Percentiles rank a stretch among this genome's conserved stretches.
phyloP scores from a whole-genome alignment of 2,888 invertebrate genomes.

The Pyralis farinalis region DNA sequence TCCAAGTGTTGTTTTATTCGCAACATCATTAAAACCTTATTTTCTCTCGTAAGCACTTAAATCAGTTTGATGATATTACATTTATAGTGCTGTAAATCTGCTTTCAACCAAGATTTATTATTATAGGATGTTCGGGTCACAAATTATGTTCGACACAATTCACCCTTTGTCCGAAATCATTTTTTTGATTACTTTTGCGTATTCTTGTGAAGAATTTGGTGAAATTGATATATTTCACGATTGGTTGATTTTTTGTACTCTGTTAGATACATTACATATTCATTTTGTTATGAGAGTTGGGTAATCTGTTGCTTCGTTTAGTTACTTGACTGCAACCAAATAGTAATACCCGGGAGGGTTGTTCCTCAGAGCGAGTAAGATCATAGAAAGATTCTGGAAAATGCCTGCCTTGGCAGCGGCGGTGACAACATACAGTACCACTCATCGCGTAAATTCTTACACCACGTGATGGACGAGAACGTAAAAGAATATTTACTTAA shows the following conservation, averaged over 20 bases:
- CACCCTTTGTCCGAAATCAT: conserved; percentile 39
- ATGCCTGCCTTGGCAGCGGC: too few relatives aligned
- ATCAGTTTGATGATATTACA: conserved; percentile 60
- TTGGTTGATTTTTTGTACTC: not conserved
- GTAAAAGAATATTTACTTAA: too few relatives aligned
- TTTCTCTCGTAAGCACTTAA: conserved; percentile 25
- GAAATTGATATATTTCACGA: not conserved
- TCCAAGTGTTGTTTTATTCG: conserved; percentile 25
- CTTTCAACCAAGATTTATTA: conserved; percentile 61
- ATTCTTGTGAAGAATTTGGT: conserved; percentile 8
- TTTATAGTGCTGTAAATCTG: conserved; percentile 69
- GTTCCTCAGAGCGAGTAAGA: too few relatives aligned
- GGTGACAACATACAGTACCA: too few relatives aligned
- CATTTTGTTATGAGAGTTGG: too few relatives aligned
- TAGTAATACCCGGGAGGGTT: too few relatives aligned
- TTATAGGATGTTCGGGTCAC: conserved; percentile 50
- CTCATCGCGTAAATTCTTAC: too few relatives aligned
- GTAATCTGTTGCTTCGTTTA: too few relatives aligned
- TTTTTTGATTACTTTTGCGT: conserved; percentile 35
- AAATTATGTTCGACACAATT: conserved; percentile 49
- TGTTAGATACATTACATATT: too few relatives aligned
- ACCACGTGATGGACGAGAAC: too few relatives aligned
- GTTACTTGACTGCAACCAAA: too few relatives aligned
- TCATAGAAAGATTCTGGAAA: too few relatives aligned
- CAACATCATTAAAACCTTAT: conserved; percentile 25